Percentiles rank a stretch among this genome's conserved stretches.
Evolutionary conservation across 2,888 invertebrate genomes (phyloP).

Genomic region (Hirtodrosophila confusa): DNA sequence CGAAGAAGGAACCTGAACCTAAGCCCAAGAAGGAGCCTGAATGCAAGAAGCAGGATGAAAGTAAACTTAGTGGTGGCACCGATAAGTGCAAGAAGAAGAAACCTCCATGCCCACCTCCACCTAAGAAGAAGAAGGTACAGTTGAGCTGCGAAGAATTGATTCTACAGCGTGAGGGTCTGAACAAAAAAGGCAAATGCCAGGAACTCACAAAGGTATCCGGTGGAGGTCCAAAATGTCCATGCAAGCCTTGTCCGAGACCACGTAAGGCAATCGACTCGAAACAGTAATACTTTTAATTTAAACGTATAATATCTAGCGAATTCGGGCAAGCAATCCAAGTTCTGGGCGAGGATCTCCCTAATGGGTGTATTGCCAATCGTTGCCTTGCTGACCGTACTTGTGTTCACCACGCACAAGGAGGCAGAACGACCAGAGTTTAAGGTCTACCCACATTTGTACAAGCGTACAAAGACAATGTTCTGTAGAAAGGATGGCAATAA

Average conservation of each 20-base stretch:
- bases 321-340: neutral
- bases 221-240: constrained; percentile 23
- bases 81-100: neutral
- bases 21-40: constrained; percentile 1
- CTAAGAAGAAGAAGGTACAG: neutral
- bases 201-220: constrained; percentile 6
- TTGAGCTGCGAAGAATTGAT: constrained; percentile 32
- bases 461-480: constrained; percentile 52
- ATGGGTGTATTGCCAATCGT: constrained; percentile 40
- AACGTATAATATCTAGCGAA: constrained; percentile 4
- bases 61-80: constrained; percentile 13
- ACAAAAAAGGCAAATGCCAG: neutral
- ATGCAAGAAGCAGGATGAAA: constrained; percentile 16
- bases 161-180: constrained; percentile 1
- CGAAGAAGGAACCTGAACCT: neutral
- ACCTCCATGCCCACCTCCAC: neutral
- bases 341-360: constrained; percentile 45
- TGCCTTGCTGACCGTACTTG: constrained; percentile 28
- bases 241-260: constrained; percentile 5
- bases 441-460: constrained; percentile 47
- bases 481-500: constrained; percentile 53
- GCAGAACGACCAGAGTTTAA: constrained; percentile 51
- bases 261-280: constrained; percentile 24
- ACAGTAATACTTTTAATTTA: neutral
- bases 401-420: constrained; percentile 36